A percentile compares a stretch with the other conserved stretches of the same genome.
Conservation (phyloP, 2,888 invertebrate species). For the Melieria picta region DNA sequence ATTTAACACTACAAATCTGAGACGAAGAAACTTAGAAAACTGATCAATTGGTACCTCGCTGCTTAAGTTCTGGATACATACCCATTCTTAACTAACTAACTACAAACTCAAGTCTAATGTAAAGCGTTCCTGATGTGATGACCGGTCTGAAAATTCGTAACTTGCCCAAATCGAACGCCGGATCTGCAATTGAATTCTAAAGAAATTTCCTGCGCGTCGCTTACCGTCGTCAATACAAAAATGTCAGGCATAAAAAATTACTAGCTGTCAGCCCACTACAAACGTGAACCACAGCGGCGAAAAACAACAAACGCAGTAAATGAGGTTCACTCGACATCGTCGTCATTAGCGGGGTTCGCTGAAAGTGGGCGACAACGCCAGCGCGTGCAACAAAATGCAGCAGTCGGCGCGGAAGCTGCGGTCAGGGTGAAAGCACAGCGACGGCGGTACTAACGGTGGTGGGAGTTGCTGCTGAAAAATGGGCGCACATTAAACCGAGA, state of each 20-base stretch:
- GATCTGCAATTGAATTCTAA: no score
- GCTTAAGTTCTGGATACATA: no score
- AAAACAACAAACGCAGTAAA: constrained; percentile 1
- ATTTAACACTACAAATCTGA: no score
- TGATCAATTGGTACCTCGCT: no score
- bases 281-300: constrained; percentile 7
- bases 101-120: no score
- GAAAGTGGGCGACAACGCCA: not conserved
- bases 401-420: not conserved
- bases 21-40: no score
- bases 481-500: constrained; percentile 7
- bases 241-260: constrained; percentile 42
- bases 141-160: no score
- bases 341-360: constrained; percentile 3
- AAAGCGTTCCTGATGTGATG: no score
- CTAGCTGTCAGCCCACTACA: constrained; percentile 26
- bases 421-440: no score
- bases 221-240: not conserved
- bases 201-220: no score
- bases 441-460: not conserved
- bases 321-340: constrained; percentile 20
- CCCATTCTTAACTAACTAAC: no score
- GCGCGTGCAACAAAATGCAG: not conserved
- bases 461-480: constrained; percentile 7
- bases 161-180: no score